phyloP scores from a whole-genome alignment of 2,797 vertebrate species.

The Thripadectes ignobilis region DNA sequence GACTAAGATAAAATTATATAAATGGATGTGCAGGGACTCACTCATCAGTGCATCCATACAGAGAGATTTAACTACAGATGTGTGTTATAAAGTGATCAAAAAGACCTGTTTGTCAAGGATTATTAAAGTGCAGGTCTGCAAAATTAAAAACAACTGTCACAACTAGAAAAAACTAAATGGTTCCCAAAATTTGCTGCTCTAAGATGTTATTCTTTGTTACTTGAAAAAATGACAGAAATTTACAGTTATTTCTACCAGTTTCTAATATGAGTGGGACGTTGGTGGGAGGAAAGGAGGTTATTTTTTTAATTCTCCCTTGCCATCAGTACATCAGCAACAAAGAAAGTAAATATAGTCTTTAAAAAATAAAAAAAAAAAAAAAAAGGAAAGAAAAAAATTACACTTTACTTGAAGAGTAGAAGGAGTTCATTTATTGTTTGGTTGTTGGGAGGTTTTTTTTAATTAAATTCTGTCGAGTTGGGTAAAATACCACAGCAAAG shows the following conservation, averaged over 20 bases:
- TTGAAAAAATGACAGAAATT: background rate
- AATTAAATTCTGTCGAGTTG: background rate
- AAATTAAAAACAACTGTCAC: background rate
- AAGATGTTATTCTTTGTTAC: background rate
- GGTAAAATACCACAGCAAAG: background rate
- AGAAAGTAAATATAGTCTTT: background rate
- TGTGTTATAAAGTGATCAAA: background rate
- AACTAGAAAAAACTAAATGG: background rate
- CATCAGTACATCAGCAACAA: background rate
- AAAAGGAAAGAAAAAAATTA: background rate
- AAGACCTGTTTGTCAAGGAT: background rate
- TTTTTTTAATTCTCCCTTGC: background rate
- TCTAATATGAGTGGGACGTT: background rate
- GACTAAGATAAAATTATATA: background rate
- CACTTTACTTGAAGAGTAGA: background rate
- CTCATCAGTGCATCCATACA: too few relatives aligned
- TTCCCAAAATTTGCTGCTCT: background rate
- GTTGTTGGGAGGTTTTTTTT: fast-evolving
- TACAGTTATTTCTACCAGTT: background rate
- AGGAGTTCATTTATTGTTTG: background rate
- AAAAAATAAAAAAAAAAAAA: background rate
- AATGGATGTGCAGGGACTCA: background rate
- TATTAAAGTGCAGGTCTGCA: background rate
- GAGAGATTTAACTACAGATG: background rate
- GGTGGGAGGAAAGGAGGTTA: background rate